Evolutionary conservation across 2,888 invertebrate genomes (phyloP).

Genomic region (Agrotis clavis): DNA sequence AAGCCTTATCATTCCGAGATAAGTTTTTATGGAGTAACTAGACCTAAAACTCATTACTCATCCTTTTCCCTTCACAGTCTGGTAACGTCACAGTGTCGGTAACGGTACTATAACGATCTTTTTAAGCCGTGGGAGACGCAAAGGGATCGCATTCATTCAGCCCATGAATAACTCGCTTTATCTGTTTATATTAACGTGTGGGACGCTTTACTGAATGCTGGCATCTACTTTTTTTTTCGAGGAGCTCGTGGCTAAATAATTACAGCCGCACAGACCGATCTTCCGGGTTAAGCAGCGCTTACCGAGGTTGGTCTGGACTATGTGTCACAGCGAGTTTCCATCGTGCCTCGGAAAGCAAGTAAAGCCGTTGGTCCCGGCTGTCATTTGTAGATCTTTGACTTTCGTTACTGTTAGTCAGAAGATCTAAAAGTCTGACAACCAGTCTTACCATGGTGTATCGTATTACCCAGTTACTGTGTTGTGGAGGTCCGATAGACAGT

Average conservation of each 20-base stretch:
- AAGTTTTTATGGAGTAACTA: background rate
- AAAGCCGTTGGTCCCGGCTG: too few relatives aligned
- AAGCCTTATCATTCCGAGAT: background rate
- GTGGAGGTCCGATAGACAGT: too few relatives aligned
- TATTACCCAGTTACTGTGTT: too few relatives aligned
- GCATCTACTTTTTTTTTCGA: background rate
- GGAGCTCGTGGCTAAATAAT: background rate
- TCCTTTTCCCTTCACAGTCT: slow-evolving; percentile 23
- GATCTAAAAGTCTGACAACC: too few relatives aligned
- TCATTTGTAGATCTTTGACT: too few relatives aligned
- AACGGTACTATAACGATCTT: slow-evolving; percentile 53
- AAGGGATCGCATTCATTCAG: slow-evolving; percentile 30
- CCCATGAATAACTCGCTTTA: slow-evolving; percentile 46
- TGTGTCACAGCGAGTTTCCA: too few relatives aligned
- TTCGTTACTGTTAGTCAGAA: too few relatives aligned
- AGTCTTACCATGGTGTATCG: too few relatives aligned
- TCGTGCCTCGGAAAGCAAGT: too few relatives aligned
- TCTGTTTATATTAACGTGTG: slow-evolving; percentile 26
- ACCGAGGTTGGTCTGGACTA: too few relatives aligned
- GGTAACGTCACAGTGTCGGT: slow-evolving; percentile 14
- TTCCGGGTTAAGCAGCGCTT: too few relatives aligned
- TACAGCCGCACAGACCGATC: too few relatives aligned
- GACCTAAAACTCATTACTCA: slow-evolving; percentile 19
- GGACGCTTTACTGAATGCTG: slow-evolving; percentile 27
- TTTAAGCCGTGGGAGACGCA: slow-evolving; percentile 56